Percentiles rank a stretch among this genome's conserved stretches.
Conservation (phyloP, 2,113 vertebrate genomes). For the Gallinago jamesoni region DNA sequence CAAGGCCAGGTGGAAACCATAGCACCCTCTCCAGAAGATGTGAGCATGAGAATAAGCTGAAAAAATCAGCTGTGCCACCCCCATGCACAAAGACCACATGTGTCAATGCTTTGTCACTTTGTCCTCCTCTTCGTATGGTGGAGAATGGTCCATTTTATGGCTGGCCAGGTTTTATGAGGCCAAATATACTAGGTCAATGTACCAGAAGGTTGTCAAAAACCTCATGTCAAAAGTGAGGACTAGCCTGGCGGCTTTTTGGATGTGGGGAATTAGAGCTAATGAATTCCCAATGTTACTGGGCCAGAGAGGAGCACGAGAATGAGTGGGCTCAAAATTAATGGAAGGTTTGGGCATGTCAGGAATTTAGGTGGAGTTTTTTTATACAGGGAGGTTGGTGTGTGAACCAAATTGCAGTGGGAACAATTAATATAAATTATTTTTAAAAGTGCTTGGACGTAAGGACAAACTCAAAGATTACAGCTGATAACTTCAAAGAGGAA, state of each 20-base stretch:
- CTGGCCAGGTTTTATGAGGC: neutral
- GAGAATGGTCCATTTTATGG: neutral
- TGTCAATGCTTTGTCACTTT: neutral
- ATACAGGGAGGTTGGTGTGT: neutral
- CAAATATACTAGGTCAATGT: no score
- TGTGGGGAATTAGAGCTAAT: neutral
- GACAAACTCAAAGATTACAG: neutral
- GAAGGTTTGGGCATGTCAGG: conserved; percentile 12
- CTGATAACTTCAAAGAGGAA: neutral
- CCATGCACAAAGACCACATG: rapidly evolving
- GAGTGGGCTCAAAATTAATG: neutral
- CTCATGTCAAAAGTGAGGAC: neutral
- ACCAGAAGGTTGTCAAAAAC: neutral
- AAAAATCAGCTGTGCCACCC: neutral
- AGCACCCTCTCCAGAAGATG: neutral
- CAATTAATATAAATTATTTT: neutral
- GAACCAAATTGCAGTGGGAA: conserved; percentile 10
- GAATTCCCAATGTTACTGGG: neutral
- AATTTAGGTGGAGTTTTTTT: neutral
- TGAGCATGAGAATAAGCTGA: neutral
- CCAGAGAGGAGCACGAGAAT: neutral
- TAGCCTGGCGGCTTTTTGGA: rapidly evolving
- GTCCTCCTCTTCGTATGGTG: neutral
- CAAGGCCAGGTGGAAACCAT: neutral
- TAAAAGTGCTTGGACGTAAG: neutral